A percentile compares a stretch with the other conserved stretches of the same genome.
These are phyloP conservation scores for Crenuchus spilurus DNA, from an alignment of 2,797 vertebrate species.

Conservation along the genomic window DNA sequence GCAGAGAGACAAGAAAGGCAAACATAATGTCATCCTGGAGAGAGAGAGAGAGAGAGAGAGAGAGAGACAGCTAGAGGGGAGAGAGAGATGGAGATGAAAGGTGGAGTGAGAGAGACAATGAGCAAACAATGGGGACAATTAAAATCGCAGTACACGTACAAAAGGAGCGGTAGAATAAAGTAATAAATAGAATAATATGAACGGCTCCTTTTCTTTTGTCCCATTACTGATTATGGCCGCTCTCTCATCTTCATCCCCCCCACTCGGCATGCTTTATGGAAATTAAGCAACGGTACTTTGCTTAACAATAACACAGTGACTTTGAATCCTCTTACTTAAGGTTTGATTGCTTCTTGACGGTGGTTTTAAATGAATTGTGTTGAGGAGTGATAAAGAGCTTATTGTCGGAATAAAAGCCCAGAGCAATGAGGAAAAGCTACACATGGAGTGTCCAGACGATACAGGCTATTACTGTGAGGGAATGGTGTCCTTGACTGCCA, in stretches of 20 bases:
- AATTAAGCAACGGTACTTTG: conserved; percentile 83
- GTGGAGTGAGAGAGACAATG: conserved; percentile 51
- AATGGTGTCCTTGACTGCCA: conserved; percentile 88
- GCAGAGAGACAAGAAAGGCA: conserved; percentile 81
- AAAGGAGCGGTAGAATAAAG: conserved; percentile 32
- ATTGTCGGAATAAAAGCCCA: conserved; percentile 88
- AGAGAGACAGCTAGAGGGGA: conserved; percentile 60
- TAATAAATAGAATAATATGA: conserved; percentile 65
- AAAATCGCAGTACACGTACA: conserved; percentile 30
- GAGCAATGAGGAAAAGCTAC: conserved; percentile 85
- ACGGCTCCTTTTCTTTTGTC: conserved; percentile 70
- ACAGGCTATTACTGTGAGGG: conserved; percentile 85
- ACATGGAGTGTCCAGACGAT: conserved; percentile 85
- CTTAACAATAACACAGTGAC: conserved; percentile 87
- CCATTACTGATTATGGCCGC: conserved; percentile 73
- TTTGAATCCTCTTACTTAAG: conserved; percentile 90
- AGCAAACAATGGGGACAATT: conserved; percentile 47
- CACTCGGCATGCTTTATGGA: conserved; percentile 77
- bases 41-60: conserved; percentile 47
- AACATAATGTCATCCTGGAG: conserved; percentile 77
- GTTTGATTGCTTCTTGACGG: conserved; percentile 87
- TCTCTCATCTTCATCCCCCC: conserved; percentile 68
- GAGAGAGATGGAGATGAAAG: conserved; percentile 58
- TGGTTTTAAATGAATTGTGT: conserved; percentile 89
- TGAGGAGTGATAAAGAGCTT: conserved; percentile 89